Percentiles rank a stretch among this genome's conserved stretches.
phyloP scores from a whole-genome alignment of 2,113 vertebrate genomes.

The Dipodomys merriami region DNA sequence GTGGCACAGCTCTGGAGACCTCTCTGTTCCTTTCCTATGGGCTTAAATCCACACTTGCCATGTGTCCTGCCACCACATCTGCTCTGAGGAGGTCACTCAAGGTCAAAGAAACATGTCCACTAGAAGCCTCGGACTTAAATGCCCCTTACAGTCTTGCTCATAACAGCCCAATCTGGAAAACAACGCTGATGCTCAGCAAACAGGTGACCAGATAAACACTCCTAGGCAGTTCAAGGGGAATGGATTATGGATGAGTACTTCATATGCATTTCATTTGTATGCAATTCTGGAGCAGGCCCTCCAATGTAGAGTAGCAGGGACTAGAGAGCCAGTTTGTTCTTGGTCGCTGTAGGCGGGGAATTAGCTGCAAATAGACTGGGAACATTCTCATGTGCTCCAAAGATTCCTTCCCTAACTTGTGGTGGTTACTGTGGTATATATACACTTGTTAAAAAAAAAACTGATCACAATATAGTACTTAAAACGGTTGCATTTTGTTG shows the following conservation, averaged over 20 bases:
- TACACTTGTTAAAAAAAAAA: neutral
- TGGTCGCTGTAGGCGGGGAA: neutral
- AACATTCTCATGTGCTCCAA: neutral
- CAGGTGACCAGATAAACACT: neutral
- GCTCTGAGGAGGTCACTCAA: neutral
- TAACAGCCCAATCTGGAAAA: neutral
- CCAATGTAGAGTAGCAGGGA: neutral
- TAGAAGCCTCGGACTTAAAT: neutral
- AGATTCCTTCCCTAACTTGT: slow-evolving; percentile 16
- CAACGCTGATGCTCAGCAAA: neutral
- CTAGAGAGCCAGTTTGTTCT: neutral
- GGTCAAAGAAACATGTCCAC: neutral
- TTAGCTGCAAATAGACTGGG: neutral
- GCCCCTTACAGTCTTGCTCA: neutral
- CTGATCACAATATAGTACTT: neutral
- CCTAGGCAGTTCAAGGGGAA: neutral
- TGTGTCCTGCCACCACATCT: neutral
- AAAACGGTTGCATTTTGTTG: neutral
- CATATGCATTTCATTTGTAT: neutral
- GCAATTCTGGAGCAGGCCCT: neutral
- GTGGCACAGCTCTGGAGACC: neutral
- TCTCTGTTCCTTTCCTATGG: neutral
- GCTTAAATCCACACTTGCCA: neutral
- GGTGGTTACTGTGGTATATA: neutral
- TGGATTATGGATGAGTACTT: neutral